These are phyloP conservation scores for Crotalus helleri DNA, from an alignment of 2,113 vertebrate species.

Conservation along the genomic window DNA sequence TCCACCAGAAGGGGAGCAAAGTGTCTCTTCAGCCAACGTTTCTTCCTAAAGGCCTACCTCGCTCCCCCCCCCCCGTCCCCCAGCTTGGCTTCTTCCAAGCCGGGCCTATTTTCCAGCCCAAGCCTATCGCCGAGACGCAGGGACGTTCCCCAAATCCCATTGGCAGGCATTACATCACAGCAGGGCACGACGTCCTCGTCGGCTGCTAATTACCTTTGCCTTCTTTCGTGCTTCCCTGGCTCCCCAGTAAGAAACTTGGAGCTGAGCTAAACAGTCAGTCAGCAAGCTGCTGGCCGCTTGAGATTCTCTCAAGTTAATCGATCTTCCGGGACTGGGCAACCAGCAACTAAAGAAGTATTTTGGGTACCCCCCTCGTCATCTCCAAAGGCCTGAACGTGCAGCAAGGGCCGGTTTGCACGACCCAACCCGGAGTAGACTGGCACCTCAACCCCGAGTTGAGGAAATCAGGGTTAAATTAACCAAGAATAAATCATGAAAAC, in stretches of 20 bases:
- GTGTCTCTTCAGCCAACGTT: not conserved
- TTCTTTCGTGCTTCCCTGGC: slow-evolving; percentile 5
- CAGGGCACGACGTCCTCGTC: not conserved
- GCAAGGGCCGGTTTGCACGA: not conserved
- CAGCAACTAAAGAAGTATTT: not conserved
- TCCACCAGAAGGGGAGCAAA: not conserved
- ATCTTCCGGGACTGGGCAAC: not conserved
- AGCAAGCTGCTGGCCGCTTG: not conserved
- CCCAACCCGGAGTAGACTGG: not conserved
- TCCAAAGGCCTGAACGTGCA: not conserved
- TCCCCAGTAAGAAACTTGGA: not conserved
- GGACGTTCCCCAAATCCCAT: not conserved
- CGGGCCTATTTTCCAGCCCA: not conserved
- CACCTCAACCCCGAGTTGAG: not conserved
- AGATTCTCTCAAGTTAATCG: not conserved
- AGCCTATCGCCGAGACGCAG: not conserved
- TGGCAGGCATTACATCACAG: slow-evolving; percentile 7
- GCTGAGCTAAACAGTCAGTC: slow-evolving; percentile 18
- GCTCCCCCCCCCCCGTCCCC: too few species aligned
- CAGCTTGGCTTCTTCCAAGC: not conserved
- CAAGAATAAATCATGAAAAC: not conserved
- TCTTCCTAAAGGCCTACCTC: not conserved
- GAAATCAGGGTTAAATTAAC: not conserved
- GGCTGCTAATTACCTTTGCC: slow-evolving; percentile 4
- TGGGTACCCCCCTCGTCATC: not conserved